Percentiles rank a stretch among this genome's conserved stretches.
Conservation (phyloP, 2,888 invertebrate species). For the Dione juno region DNA sequence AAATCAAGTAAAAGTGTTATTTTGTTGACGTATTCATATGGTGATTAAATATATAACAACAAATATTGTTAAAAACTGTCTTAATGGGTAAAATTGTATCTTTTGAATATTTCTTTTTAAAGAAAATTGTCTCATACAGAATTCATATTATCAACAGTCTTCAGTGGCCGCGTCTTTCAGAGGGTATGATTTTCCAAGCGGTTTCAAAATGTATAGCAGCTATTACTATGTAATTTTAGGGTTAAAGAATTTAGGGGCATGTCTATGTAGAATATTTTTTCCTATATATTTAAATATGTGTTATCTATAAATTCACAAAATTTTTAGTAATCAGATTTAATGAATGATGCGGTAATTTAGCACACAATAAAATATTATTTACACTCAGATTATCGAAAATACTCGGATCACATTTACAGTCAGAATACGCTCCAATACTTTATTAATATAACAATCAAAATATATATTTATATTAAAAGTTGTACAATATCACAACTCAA, state of each 20-base stretch:
- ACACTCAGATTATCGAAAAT: too few species aligned
- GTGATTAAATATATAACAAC: too few species aligned
- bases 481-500: slow-evolving; percentile 9
- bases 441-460: too few species aligned
- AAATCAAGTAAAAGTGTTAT: not conserved
- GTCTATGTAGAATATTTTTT: not conserved
- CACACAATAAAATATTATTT: too few species aligned
- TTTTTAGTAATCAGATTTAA: not conserved
- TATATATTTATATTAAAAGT: too few species aligned
- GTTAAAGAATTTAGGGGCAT: not conserved
- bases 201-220: slow-evolving; percentile 38
- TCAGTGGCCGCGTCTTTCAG: slow-evolving; percentile 32
- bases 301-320: not conserved
- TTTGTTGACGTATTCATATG: not conserved
- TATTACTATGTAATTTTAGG: slow-evolving; percentile 35
- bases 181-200: slow-evolving; percentile 35
- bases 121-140: slow-evolving; percentile 42
- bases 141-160: slow-evolving; percentile 43
- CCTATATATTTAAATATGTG: not conserved
- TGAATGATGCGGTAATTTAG: too few species aligned
- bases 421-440: too few species aligned
- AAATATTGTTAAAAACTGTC: not conserved
- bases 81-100: slow-evolving; percentile 16
- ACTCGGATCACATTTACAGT: too few species aligned
- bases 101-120: slow-evolving; percentile 32